phyloP scores from a whole-genome alignment of 2,888 invertebrate species.

The Limulus polyphemus region DNA sequence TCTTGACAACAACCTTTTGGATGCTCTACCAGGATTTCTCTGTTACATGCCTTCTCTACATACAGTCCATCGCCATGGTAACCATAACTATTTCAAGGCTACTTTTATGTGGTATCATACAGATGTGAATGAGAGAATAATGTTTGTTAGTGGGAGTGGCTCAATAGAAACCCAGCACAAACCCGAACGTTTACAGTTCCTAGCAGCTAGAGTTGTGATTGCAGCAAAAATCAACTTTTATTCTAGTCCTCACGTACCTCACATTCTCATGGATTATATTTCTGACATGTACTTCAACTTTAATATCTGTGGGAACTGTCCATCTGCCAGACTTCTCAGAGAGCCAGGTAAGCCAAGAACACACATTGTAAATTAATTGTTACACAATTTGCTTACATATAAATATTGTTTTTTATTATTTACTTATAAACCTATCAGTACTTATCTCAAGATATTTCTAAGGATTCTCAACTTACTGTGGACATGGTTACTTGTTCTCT shows the following conservation, averaged over 20 bases:
- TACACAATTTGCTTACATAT: too few relatives aligned
- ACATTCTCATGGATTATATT: conserved; percentile 37
- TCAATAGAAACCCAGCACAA: not conserved
- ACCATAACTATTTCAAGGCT: conserved; percentile 42
- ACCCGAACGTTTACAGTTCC: conserved; percentile 31
- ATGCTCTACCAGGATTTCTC: conserved; percentile 41
- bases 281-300: conserved; percentile 37
- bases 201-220: conserved; percentile 37
- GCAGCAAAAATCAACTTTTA: conserved; percentile 38
- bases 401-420: too few relatives aligned
- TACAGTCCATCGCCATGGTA: conserved; percentile 42
- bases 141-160: conserved; percentile 23
- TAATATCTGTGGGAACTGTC: conserved; percentile 39
- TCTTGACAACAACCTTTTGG: conserved; percentile 40
- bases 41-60: conserved; percentile 37
- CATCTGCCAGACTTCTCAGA: conserved; percentile 31
- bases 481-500: too few relatives aligned
- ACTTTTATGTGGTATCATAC: conserved; percentile 43
- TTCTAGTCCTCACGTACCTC: conserved; percentile 33
- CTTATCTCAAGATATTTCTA: too few relatives aligned
- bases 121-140: conserved; percentile 38
- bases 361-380: too few relatives aligned
- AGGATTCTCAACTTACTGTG: too few relatives aligned
- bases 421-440: too few relatives aligned
- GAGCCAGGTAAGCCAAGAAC: conserved; percentile 31